Evolutionary conservation across 2,797 vertebrate genomes (phyloP), one percentile per base, ranked within the genome.

Genomic region (Molothrus ater): DNA sequence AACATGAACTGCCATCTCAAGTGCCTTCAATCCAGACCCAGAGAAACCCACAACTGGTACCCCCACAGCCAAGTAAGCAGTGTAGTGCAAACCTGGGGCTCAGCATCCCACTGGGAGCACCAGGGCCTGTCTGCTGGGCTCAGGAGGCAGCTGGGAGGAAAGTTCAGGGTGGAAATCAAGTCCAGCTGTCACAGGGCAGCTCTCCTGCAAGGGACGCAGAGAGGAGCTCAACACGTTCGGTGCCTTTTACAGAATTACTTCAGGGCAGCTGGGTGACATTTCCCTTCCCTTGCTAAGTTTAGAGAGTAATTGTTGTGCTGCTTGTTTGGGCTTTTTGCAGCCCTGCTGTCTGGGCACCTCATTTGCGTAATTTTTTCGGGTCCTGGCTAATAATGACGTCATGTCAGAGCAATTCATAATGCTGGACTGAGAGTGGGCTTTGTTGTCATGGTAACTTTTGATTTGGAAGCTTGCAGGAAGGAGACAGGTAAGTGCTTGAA

Each of bases 401-500:
- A 75, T 0, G 1, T 48, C 11, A 92, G 92, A 74, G 51, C 69
- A 91, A 89, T 61, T 83, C 72, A 81, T 96, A 59, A 57, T 85
- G 75, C 88, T 40, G 86, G 82, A 71, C 93, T 0, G 21, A 90
- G 83, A 95, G 92, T 96, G 94, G 95, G 86, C 70, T 96, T 68
- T 0, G 86, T 97, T 50, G 95, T 61, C 93, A 94, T 93, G 93
- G 95, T 15, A 96, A 96, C 96, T 71, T 95, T 92, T 86, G 92
- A 88, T 90, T 95, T 4, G 7, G 83, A 96, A 88, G 28, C 74
- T 84, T 31, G 80, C 19, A 5, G 86, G 82, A 90, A 91, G 38
- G 59, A 91, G 79, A 71, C 80, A 94, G 92, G 95, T 96, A 96
- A 96, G 84, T 92, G 93, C 84, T 78, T 64, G 73, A 90, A 96